Percentiles rank a stretch among this genome's conserved stretches.
Evolutionary conservation across 1,140 invertebrate species (phyloP).

Genomic region (Dreissena polymorpha): DNA sequence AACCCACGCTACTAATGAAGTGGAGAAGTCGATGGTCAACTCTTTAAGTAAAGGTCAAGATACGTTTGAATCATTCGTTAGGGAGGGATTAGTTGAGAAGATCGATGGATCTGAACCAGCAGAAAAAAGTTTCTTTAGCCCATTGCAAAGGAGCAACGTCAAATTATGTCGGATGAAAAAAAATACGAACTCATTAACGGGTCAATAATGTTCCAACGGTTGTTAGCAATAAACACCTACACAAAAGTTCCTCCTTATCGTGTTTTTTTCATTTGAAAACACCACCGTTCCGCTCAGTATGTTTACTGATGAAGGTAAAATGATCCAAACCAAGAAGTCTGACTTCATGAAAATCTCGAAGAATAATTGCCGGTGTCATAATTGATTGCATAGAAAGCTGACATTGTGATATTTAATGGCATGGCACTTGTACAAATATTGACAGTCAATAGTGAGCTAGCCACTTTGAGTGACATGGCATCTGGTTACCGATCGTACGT

Average conservation of each 20-base stretch:
- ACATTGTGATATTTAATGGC: slow-evolving; percentile 17
- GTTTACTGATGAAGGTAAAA: slow-evolving; percentile 4
- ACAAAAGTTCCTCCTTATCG: slow-evolving; percentile 1
- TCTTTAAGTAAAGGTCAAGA: neutral
- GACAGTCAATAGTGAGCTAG: neutral
- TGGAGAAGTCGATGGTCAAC: neutral
- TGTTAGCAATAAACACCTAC: slow-evolving; percentile 27
- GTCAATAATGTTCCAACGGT: slow-evolving; percentile 15
- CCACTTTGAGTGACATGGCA: neutral
- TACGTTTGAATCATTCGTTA: too few relatives aligned
- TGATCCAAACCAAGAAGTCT: slow-evolving; percentile 10
- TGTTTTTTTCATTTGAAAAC: slow-evolving; percentile 20
- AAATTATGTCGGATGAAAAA: neutral
- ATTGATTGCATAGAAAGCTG: neutral
- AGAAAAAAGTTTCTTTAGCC: too few relatives aligned
- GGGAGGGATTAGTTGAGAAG: too few relatives aligned
- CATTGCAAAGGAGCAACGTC: too few relatives aligned
- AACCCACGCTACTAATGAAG: neutral
- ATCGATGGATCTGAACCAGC: too few relatives aligned
- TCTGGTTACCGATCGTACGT: neutral
- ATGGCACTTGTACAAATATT: slow-evolving; percentile 17
- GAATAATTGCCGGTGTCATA: neutral
- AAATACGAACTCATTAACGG: neutral
- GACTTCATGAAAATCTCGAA: slow-evolving; percentile 27
- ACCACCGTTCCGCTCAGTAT: slow-evolving; percentile 7